phyloP scores from a whole-genome alignment of 2,797 vertebrate genomes.

The Siniperca scherzeri region DNA sequence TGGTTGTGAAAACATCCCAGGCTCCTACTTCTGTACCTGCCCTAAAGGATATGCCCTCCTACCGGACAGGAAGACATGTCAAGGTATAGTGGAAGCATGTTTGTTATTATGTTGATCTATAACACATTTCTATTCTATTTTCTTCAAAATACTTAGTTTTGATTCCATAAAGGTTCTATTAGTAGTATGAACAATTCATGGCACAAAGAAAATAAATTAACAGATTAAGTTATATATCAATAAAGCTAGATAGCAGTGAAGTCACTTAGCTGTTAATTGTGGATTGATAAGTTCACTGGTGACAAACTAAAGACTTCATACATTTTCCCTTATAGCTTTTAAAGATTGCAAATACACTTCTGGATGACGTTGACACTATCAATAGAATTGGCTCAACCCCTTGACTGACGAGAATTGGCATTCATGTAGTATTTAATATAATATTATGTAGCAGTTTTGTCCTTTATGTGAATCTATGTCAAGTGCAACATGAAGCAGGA shows the following conservation, averaged over 20 bases:
- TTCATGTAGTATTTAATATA: neutral
- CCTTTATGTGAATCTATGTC: neutral
- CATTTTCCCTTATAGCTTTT: neutral
- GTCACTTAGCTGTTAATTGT: neutral
- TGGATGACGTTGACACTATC: neutral
- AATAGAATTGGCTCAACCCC: neutral
- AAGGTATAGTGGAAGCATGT: conserved; percentile 76
- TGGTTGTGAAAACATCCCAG: conserved; percentile 94
- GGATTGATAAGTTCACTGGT: neutral
- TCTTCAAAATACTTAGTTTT: neutral
- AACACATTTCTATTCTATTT: neutral
- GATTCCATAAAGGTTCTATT: neutral
- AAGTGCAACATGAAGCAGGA: neutral
- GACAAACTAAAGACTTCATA: neutral
- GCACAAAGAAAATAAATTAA: neutral
- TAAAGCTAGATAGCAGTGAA: neutral
- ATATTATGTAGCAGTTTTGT: neutral
- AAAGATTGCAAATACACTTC: neutral
- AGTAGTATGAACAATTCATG: neutral
- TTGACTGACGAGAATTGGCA: neutral
- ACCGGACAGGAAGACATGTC: conserved; percentile 91
- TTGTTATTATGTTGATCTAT: neutral
- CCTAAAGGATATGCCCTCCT: conserved; percentile 91
- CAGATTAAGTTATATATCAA: neutral
- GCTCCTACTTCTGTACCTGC: conserved; percentile 96